phyloP scores from a whole-genome alignment of 2,113 vertebrate genomes.

The Malurus melanocephalus region DNA sequence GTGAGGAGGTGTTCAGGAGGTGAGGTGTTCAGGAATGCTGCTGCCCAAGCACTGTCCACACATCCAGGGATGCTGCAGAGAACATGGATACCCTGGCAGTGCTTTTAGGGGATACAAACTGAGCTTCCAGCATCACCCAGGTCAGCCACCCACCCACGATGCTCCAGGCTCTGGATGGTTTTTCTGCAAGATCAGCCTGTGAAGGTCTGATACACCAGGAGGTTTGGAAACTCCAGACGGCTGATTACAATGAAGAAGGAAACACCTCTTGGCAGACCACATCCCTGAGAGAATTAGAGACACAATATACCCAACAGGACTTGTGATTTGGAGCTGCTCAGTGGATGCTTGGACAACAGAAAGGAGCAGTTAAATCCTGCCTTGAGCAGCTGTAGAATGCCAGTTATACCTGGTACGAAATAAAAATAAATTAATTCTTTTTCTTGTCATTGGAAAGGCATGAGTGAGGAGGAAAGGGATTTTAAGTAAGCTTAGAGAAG shows the following conservation, averaged over 20 bases:
- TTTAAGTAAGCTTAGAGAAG: background rate
- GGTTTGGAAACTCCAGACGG: background rate
- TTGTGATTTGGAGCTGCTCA: background rate
- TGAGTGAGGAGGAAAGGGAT: background rate
- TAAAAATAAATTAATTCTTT: background rate
- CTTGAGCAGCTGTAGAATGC: background rate
- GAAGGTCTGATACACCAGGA: background rate
- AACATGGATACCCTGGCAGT: rapidly evolving
- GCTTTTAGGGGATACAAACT: too few species aligned
- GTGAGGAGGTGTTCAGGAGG: too few species aligned
- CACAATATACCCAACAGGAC: background rate
- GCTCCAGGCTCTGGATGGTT: background rate
- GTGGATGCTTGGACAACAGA: background rate
- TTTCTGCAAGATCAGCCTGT: background rate
- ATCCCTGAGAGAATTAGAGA: background rate
- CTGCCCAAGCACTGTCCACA: too few species aligned
- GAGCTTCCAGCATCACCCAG: background rate
- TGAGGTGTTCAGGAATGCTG: too few species aligned
- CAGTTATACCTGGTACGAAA: background rate
- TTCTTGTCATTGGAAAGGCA: background rate
- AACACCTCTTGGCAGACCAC: background rate
- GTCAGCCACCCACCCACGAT: background rate
- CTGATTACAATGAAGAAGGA: background rate
- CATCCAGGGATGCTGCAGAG: background rate
- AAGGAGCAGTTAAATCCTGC: background rate